Evolutionary conservation across 2,797 vertebrate genomes (phyloP), one percentile per base, ranked within the genome.

Genomic region (Mus spretus): DNA sequence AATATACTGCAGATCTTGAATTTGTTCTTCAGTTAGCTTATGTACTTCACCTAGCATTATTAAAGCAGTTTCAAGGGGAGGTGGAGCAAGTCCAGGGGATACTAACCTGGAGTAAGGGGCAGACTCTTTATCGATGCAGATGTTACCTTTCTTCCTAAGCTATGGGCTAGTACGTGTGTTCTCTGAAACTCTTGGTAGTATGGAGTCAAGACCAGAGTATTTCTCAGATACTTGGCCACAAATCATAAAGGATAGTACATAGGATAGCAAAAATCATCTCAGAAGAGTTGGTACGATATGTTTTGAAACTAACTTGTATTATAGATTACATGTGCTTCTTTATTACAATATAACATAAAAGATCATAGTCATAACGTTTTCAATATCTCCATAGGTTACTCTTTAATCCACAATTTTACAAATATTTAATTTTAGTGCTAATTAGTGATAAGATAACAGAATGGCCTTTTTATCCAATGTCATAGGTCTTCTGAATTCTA

Each of bases 381-480:
- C 79, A 78, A 88, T 78, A 72, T 37, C 55, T 94, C 1, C 47
- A 28, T 85, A 55, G 22, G 65, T 90, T 92, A 88, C 34, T 22
- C 50, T 91, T 90, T 7, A 65, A 84, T 81, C 95, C 17, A 37
- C 83, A 91, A 84, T 24, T 93, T 57, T 84, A 91, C 59, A 94
- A 90, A 93, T 55, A 75, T 31, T 78, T 90, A 40, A 61, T 81
- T 93, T 96, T 22, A 77, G n/a, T 91, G 63, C 70, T 89, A 94
- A 59, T 95, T 94, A 74, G 10, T 93, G 20, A 82, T 91, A 61
- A 93, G 55, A 59, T 83, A 90, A 87, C 84, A 70, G n/a, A 89
- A 72, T 31, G 20, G 5, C 67, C 82, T 94, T 87, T 55, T 53
- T 61, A 85, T 93, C 10, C 61, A 90, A 77, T 94, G 94, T 84